Evolutionary conservation across 2,888 invertebrate species (phyloP), one percentile per base, ranked within the genome.

Genomic region (Encarsia formosa): DNA sequence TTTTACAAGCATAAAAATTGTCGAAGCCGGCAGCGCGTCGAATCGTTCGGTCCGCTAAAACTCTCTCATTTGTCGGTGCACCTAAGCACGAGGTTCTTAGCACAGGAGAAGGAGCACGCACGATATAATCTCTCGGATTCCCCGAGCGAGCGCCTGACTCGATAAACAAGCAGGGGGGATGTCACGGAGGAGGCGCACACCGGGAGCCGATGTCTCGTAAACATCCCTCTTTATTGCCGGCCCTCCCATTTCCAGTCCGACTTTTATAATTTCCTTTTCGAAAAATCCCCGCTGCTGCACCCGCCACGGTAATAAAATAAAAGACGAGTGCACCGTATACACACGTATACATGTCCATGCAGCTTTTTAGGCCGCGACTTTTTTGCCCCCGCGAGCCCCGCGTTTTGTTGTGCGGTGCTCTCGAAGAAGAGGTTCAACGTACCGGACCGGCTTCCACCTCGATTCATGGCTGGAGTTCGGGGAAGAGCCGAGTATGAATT

Each of bases 211-310:
- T 64, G 65, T 71, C 70, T 69, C 73, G 63, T 73, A 73, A 73
- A 71, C 66, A 70, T 71, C 67, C 65, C 67, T 70, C 64, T 73
- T 70, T 70, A 70, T 68, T 65, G 64, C 66, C 62, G 63, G 63
- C 66, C 66, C 62, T 63, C 66, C 64, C 69, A 65, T 71, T 71
- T 72, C 66, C 64, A 68, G 67, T 62, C 62, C 66, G 59, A 65
- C 64, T 67, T 65, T 67, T 66, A 66, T 68, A 69, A 68, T 69
- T 70, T 68, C 65, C 65, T 68, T 65, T 67, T 65, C 61, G 64
- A 65, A 67, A 65, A 66, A 63, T 68, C 60, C 52, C 31, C 49
- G 23, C 20, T 45, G 42, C 15, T 5, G 9, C 2, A 23, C 38
- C 2, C 20, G 29, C n/a, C n/a, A n/a, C n/a, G n/a, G n/a, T n/a